These are phyloP conservation scores for Crotalus tigris DNA, from an alignment of 2,113 vertebrate species.

Conservation along the genomic window DNA sequence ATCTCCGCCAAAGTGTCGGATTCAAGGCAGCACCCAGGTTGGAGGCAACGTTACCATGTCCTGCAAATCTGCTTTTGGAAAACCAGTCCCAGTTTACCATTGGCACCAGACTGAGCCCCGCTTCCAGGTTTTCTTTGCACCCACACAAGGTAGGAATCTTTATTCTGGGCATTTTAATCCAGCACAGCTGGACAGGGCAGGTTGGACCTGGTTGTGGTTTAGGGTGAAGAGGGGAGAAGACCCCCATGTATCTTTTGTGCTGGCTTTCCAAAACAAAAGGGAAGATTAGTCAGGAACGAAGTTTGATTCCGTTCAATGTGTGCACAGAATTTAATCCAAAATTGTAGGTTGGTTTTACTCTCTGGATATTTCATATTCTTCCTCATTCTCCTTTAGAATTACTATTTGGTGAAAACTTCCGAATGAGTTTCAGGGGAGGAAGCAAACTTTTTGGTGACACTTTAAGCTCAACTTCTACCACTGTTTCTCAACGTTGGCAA, in stretches of 20 bases:
- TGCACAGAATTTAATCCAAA: neutral
- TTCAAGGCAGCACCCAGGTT: constrained; percentile 71
- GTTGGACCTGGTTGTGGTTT: neutral
- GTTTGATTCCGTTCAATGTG: neutral
- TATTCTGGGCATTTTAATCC: neutral
- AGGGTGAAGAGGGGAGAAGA: neutral
- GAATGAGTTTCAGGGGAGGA: neutral
- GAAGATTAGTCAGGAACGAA: neutral
- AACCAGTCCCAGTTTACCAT: constrained; percentile 80
- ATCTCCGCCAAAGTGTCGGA: constrained; percentile 75
- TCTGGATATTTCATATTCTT: neutral
- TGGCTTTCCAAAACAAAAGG: neutral
- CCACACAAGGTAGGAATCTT: constrained; percentile 73
- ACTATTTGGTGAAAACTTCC: neutral
- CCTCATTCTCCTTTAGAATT: neutral
- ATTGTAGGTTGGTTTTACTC: neutral
- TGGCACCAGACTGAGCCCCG: constrained; percentile 75
- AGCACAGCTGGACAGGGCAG: neutral
- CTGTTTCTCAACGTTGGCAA: neutral
- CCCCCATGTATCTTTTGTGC: neutral
- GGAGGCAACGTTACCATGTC: constrained; percentile 84
- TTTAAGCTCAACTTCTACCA: neutral
- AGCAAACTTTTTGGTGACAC: neutral
- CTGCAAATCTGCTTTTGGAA: constrained; percentile 82
- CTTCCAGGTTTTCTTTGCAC: constrained; percentile 78